Evolutionary conservation across 2,888 invertebrate species (phyloP).

Genomic region (Eurytoma californica): DNA sequence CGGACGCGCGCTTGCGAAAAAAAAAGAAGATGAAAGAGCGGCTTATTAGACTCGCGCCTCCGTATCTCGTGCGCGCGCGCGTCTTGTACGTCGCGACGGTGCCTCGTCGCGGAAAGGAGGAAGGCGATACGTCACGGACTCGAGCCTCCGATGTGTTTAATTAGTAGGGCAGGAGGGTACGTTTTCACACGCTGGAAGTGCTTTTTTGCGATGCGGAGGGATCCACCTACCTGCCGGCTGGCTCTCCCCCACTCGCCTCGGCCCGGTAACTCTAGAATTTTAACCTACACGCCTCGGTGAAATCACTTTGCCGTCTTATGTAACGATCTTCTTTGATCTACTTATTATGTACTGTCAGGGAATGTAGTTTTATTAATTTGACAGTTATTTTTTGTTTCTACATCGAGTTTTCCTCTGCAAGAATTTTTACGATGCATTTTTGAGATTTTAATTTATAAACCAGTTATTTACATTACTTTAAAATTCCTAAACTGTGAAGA

Average conservation of each 20-base stretch:
- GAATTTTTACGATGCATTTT: no score
- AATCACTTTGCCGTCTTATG: constrained; percentile 3
- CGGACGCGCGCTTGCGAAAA: background rate
- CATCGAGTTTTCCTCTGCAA: no score
- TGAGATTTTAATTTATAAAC: no score
- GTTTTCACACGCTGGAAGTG: constrained; percentile 29
- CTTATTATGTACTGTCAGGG: no score
- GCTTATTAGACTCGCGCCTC: background rate
- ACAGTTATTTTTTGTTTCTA: no score
- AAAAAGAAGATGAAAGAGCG: background rate
- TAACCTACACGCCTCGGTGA: constrained; percentile 15
- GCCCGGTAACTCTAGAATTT: constrained; percentile 36
- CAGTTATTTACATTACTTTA: no score
- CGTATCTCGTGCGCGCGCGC: background rate
- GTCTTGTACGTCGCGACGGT: background rate
- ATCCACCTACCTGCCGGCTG: background rate
- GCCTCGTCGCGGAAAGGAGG: background rate
- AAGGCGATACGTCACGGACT: constrained; percentile 31
- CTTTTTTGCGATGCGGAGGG: background rate
- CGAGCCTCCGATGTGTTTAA: constrained; percentile 14
- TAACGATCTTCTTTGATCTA: no score
- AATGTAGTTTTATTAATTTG: no score
- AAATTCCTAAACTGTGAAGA: no score
- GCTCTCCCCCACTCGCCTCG: background rate
- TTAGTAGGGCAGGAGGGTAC: constrained; percentile 37